A percentile compares a stretch with the other conserved stretches of the same genome.
Conservation (phyloP, 2,888 invertebrate genomes). For the Drosophila rellima region DNA sequence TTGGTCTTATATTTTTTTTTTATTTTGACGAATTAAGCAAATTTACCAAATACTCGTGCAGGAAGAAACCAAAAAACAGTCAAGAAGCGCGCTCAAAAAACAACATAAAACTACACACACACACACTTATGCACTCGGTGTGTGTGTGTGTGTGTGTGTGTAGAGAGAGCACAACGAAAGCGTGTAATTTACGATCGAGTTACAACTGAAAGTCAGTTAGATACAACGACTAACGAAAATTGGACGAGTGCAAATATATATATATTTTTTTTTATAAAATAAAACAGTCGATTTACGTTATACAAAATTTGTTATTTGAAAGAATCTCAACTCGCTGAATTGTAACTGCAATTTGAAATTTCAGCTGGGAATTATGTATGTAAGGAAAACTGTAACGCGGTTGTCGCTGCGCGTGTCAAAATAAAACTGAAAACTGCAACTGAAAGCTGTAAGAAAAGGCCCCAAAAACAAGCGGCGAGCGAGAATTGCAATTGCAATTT, state of each 20-base stretch:
- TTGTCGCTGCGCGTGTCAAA: conserved; percentile 72
- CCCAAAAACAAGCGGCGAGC: conserved; percentile 48
- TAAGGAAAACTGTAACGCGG: conserved; percentile 13
- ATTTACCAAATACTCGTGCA: conserved; percentile 10
- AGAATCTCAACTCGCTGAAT: conserved; percentile 12
- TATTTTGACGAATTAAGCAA: conserved; percentile 21
- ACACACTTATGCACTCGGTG: neutral
- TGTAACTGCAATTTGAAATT: conserved; percentile 6
- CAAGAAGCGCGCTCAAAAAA: conserved; percentile 6
- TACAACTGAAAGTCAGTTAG: conserved; percentile 43
- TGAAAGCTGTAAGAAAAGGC: conserved; percentile 62
- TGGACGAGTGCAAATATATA: conserved; percentile 7
- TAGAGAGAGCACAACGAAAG: conserved; percentile 26
- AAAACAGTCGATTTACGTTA: too few species aligned
- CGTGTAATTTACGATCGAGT: conserved; percentile 61
- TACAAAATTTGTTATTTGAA: neutral
- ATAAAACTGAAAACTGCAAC: conserved; percentile 75
- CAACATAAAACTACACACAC: conserved; percentile 15
- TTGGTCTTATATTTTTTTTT: neutral
- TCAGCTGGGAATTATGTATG: neutral
- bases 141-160: neutral
- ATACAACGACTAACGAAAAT: conserved; percentile 16
- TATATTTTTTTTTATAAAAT: neutral
- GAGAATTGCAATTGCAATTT: conserved; percentile 69
- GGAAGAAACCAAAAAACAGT: conserved; percentile 18